Evolutionary conservation across 1,140 invertebrate species (phyloP).

Genomic region (Drosophila elegans): DNA sequence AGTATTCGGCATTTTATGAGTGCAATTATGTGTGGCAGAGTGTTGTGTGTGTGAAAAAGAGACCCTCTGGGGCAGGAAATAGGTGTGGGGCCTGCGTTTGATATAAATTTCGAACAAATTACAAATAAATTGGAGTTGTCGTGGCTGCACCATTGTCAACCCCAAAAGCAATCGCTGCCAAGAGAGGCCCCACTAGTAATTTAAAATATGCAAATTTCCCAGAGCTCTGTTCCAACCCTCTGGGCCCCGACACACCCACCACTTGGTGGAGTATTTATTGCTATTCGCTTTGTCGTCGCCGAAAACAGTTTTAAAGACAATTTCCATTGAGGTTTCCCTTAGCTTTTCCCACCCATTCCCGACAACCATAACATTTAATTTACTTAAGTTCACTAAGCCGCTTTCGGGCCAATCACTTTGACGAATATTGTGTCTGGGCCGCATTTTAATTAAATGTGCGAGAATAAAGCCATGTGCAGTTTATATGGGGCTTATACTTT

Average conservation of each 20-base stretch:
- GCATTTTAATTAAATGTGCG: conserved; percentile 64
- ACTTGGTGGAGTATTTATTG: conserved; percentile 63
- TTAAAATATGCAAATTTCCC: conserved; percentile 79
- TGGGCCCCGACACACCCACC: conserved; percentile 15
- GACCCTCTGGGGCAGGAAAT: conserved; percentile 33
- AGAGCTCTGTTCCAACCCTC: conserved; percentile 13
- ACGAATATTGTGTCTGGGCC: conserved; percentile 44
- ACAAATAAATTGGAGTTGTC: conserved; percentile 83
- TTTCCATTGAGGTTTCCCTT: conserved; percentile 43
- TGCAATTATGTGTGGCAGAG: conserved; percentile 62
- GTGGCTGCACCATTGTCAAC: conserved; percentile 67
- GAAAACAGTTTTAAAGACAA: conserved; percentile 60
- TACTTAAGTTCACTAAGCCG: conserved; percentile 71
- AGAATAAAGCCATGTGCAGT: conserved; percentile 38
- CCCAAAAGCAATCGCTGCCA: conserved; percentile 44
- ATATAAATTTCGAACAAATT: conserved; percentile 83
- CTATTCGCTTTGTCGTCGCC: conserved; percentile 59
- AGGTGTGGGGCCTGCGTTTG: conserved; percentile 54
- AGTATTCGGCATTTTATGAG: conserved; percentile 71
- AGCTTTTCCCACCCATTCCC: background rate
- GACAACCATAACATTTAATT: conserved; percentile 68
- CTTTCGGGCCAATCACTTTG: conserved; percentile 55
- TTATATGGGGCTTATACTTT: conserved; percentile 31
- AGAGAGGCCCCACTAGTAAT: conserved; percentile 73
- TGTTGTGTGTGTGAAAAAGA: conserved; percentile 33